Evolutionary conservation across 2,797 vertebrate genomes (phyloP).

Genomic region (Chloroceryle inda): DNA sequence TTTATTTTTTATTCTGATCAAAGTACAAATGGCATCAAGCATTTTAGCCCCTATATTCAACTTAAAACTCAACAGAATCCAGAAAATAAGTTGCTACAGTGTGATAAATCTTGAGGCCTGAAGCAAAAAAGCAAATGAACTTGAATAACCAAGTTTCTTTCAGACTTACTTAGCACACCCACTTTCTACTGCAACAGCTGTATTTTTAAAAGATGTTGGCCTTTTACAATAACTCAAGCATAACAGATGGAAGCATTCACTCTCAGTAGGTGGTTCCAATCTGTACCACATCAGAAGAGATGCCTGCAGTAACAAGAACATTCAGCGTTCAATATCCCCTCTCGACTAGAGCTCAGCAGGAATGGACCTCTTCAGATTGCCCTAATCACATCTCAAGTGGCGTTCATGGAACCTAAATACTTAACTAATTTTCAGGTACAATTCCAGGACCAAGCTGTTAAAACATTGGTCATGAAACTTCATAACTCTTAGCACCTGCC

Average conservation of each 20-base stretch:
- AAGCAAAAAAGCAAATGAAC: not conserved
- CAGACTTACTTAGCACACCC: not conserved
- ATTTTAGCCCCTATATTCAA: not conserved
- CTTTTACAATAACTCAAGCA: not conserved
- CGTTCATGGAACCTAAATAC: not conserved
- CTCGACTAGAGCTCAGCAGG: not conserved
- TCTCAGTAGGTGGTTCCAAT: not conserved
- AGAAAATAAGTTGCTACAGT: not conserved
- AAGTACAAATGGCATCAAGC: accelerated
- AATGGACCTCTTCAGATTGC: not conserved
- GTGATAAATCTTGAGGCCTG: not conserved
- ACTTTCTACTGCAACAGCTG: not conserved
- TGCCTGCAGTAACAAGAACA: not conserved
- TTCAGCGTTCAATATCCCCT: not conserved
- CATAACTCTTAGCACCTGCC: not conserved
- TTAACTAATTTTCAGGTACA: not conserved
- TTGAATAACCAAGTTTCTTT: not conserved
- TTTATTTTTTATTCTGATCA: not conserved
- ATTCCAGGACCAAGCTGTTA: not conserved
- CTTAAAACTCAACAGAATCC: not conserved
- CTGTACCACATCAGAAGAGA: not conserved
- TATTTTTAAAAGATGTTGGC: not conserved
- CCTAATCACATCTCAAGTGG: not conserved
- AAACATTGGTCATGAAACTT: not conserved
- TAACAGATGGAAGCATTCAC: not conserved